These are phyloP conservation scores for Tympanoctomys barrerae DNA, from an alignment of 2,797 vertebrate genomes.

Conservation along the genomic window DNA sequence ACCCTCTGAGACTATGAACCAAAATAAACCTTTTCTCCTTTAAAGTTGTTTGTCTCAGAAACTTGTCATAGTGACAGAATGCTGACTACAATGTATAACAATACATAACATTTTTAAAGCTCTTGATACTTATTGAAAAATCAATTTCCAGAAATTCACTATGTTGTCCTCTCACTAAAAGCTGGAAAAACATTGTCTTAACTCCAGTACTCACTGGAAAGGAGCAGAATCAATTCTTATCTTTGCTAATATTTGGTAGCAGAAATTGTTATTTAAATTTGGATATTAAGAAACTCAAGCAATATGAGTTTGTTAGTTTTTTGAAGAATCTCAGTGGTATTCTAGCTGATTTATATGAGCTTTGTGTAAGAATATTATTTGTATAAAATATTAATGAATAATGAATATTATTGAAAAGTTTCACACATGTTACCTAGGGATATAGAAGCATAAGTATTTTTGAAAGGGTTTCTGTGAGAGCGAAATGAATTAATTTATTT, in stretches of 20 bases:
- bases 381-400: background rate
- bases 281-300: background rate
- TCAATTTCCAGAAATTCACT: background rate
- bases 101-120: slow-evolving; percentile 7
- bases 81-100: background rate
- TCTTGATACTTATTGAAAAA: background rate
- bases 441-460: background rate
- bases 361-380: slow-evolving; percentile 29
- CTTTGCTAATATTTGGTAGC: background rate
- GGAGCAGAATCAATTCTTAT: background rate
- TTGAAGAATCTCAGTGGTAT: background rate
- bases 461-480: background rate
- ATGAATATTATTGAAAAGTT: background rate
- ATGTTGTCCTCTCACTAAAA: background rate
- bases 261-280: slow-evolving; percentile 2
- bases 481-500: slow-evolving; percentile 54
- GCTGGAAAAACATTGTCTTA: background rate
- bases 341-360: slow-evolving; percentile 2
- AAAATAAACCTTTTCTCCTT: background rate
- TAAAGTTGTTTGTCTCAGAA: background rate
- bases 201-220: background rate
- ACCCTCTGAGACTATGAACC: background rate
- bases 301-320: slow-evolving; percentile 18
- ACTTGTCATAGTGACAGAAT: background rate
- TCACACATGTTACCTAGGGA: background rate